A percentile compares a stretch with the other conserved stretches of the same genome.
Evolutionary conservation across 2,797 vertebrate species (phyloP).

Genomic region (Todus mexicanus): DNA sequence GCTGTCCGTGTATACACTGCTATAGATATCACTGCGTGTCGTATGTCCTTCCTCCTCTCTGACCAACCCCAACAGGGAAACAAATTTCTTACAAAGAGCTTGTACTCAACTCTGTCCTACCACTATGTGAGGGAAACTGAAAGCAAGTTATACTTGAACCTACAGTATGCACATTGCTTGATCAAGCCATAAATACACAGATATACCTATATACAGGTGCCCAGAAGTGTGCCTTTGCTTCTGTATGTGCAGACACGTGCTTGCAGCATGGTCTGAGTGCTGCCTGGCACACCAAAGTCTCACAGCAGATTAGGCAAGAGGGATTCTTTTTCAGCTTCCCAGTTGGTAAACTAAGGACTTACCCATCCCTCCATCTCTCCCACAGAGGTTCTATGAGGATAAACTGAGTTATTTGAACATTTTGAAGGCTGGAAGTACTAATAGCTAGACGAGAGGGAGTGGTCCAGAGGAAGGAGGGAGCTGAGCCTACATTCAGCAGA

Average conservation of each 20-base stretch:
- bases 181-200: neutral
- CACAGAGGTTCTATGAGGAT: slow-evolving; percentile 23
- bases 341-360: neutral
- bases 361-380: neutral
- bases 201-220: neutral
- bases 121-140: neutral
- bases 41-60: neutral
- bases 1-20: neutral
- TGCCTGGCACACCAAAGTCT: neutral
- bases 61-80: neutral
- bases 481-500: neutral
- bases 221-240: neutral
- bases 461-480: neutral
- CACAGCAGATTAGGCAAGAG: neutral
- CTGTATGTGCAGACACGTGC: neutral
- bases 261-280: neutral
- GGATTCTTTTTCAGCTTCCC: neutral
- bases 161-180: neutral
- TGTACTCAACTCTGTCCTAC: neutral
- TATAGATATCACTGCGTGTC: neutral
- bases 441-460: slow-evolving; percentile 1
- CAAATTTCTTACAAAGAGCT: neutral
- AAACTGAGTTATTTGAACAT: neutral
- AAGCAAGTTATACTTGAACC: neutral
- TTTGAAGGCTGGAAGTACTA: slow-evolving; percentile 14